Evolutionary conservation across 2,797 vertebrate species (phyloP).

Genomic region (Falco naumanni): DNA sequence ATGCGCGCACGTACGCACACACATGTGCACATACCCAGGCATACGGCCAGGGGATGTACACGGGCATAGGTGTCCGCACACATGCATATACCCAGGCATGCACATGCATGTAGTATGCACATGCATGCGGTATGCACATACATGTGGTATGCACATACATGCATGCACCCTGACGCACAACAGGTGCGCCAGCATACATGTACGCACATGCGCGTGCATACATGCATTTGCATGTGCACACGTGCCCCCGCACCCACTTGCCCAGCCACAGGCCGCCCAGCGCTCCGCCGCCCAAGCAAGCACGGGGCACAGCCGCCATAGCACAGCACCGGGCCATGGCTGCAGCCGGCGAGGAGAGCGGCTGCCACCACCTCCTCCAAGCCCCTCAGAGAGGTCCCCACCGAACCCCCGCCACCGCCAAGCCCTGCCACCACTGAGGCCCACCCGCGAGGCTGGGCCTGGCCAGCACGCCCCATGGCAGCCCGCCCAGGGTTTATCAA

Average conservation of each 20-base stretch:
- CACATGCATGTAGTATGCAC: not conserved
- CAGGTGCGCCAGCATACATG: too few species aligned
- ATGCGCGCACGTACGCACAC: not conserved
- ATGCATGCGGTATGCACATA: not conserved
- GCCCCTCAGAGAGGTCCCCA: not conserved
- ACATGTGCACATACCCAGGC: too few species aligned
- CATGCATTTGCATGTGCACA: too few species aligned
- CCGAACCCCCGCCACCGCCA: not conserved
- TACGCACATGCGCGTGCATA: accelerated
- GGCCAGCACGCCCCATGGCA: not conserved
- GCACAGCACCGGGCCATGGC: too few species aligned
- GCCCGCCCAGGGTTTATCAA: not conserved
- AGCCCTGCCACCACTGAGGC: not conserved
- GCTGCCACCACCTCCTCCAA: accelerated
- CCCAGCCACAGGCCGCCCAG: too few species aligned
- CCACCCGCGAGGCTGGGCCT: accelerated
- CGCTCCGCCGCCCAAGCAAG: too few species aligned
- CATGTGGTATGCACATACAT: not conserved
- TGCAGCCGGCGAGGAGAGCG: not conserved
- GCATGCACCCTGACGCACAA: not conserved
- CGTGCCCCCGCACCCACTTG: too few species aligned
- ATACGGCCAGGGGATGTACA: too few species aligned
- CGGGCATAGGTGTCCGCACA: too few species aligned
- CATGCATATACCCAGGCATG: too few species aligned
- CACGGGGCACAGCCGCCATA: too few species aligned